Percentiles rank a stretch among this genome's conserved stretches.
Conservation (phyloP, 1,140 invertebrate species). For the Stenopsyche tienmushanensis region DNA sequence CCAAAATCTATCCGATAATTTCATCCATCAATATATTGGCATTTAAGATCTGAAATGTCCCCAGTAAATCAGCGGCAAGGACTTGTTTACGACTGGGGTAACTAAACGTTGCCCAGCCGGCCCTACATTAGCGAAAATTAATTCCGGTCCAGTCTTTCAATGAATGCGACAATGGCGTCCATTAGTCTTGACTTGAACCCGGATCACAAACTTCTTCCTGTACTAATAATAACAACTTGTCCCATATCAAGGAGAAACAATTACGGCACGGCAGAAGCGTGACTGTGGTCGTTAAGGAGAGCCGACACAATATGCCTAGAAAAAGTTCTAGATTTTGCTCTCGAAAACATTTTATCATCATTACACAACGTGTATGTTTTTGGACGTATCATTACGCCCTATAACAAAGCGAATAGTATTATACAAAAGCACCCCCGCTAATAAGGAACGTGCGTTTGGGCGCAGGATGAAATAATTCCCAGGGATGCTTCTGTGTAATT, state of each 20-base stretch:
- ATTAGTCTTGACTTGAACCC: neutral
- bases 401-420: too few species aligned
- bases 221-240: neutral
- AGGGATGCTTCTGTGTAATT: too few species aligned
- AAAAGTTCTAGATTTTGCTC: neutral
- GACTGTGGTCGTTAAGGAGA: slow-evolving; percentile 8
- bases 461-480: too few species aligned
- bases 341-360: slow-evolving; percentile 12
- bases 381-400: too few species aligned
- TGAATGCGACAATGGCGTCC: neutral
- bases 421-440: too few species aligned
- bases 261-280: neutral
- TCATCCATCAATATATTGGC: too few species aligned
- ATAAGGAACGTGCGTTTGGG: too few species aligned
- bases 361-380: slow-evolving; percentile 2
- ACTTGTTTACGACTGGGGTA: too few species aligned
- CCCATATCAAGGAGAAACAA: neutral
- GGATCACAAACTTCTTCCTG: neutral
- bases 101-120: too few species aligned
- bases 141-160: neutral
- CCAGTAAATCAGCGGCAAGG: too few species aligned
- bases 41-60: too few species aligned
- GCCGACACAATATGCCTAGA: slow-evolving; percentile 7
- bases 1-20: too few species aligned
- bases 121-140: neutral